phyloP scores from a whole-genome alignment of 2,888 invertebrate genomes.

The Theristus sp. region DNA sequence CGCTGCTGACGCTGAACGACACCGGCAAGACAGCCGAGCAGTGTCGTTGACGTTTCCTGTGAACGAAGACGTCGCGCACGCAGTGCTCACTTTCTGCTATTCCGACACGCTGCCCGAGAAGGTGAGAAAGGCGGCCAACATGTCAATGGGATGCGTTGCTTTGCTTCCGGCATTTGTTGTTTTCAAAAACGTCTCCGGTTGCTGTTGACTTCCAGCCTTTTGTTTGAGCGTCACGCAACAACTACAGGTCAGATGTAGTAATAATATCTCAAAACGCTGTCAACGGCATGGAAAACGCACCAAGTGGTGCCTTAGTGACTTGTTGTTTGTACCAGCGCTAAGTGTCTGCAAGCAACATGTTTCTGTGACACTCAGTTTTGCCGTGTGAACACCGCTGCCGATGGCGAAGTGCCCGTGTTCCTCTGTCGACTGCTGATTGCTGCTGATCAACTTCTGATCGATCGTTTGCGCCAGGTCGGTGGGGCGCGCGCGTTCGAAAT shows the following conservation, averaged over 20 bases:
- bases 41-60: conserved; percentile 41
- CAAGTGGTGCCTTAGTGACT: too few relatives aligned
- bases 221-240: too few relatives aligned
- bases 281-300: too few relatives aligned
- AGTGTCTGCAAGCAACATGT: too few relatives aligned
- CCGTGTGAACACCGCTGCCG: too few relatives aligned
- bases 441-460: conserved; percentile 59
- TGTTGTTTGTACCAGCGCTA: too few relatives aligned
- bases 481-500: too few relatives aligned
- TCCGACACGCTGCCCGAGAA: conserved; percentile 43
- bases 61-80: conserved; percentile 46
- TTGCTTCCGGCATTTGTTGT: too few relatives aligned
- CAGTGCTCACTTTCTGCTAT: conserved; percentile 45
- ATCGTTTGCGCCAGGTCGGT: conserved; percentile 48
- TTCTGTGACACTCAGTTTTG: background rate
- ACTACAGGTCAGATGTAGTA: too few relatives aligned
- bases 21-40: conserved; percentile 4
- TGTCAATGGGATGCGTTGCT: too few relatives aligned
- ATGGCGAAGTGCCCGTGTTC: conserved; percentile 46
- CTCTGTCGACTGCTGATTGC: conserved; percentile 54
- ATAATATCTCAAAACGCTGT: too few relatives aligned
- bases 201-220: too few relatives aligned
- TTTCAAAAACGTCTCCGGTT: background rate
- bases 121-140: background rate
- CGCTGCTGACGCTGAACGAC: background rate